Conservation (phyloP, 2,797 vertebrate genomes). For the Petrocephalus sullivani region DNA sequence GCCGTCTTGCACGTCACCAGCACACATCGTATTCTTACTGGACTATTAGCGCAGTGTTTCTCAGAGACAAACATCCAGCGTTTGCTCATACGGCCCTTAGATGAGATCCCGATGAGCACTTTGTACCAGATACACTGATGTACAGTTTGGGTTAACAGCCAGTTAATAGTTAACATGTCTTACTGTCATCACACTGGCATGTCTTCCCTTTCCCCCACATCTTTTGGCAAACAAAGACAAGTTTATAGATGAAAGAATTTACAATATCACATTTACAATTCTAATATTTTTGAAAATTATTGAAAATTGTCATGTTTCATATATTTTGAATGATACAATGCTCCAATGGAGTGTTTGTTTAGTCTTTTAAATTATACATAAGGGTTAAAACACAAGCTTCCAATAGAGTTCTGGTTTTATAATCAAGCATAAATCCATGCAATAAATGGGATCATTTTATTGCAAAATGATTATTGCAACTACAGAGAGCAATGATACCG, state of each 20-base stretch:
- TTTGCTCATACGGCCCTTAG: neutral
- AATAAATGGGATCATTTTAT: neutral
- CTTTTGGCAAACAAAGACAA: neutral
- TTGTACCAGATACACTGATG: neutral
- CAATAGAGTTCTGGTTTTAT: neutral
- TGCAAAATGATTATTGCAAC: neutral
- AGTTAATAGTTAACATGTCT: neutral
- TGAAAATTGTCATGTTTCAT: neutral
- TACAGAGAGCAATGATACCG: neutral
- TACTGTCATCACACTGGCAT: neutral
- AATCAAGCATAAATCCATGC: conserved; percentile 10
- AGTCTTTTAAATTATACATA: neutral
- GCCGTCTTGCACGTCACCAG: neutral
- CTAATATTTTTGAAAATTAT: neutral
- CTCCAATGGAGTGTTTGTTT: neutral
- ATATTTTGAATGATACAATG: neutral
- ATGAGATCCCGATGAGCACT: neutral
- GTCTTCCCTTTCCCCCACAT: neutral
- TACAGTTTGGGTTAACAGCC: neutral
- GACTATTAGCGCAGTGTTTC: neutral
- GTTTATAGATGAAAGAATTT: neutral
- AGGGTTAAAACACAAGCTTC: neutral
- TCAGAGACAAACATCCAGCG: neutral
- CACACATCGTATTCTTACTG: neutral
- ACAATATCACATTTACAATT: neutral